Conservation (phyloP, 2,797 vertebrate species). For the Darevskia nairensis region DNA sequence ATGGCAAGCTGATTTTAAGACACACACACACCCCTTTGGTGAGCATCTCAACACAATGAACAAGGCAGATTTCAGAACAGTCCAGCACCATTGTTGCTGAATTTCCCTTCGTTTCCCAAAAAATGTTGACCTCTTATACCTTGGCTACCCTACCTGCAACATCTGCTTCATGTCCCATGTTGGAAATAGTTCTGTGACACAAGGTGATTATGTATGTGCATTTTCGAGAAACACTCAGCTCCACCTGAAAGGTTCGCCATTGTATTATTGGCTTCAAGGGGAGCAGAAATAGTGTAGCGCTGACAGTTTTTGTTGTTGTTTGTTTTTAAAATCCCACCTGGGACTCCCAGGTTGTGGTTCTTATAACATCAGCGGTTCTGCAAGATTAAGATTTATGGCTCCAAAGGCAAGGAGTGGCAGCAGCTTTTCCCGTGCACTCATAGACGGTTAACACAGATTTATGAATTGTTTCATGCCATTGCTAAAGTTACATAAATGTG, state of each 20-base stretch:
- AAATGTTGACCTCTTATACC: not conserved
- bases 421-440: not conserved
- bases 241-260: not conserved
- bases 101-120: not conserved
- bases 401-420: not conserved
- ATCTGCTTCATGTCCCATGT: not conserved
- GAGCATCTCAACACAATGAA: not conserved
- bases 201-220: not conserved
- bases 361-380: not conserved
- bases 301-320: not conserved
- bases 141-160: conserved; percentile 4
- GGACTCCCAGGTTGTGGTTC: not conserved
- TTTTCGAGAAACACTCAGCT: not conserved
- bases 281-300: not conserved
- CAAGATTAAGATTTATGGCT: conserved; percentile 49
- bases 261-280: not conserved
- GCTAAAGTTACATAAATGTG: conserved; percentile 40
- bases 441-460: not conserved
- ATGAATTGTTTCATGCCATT: conserved; percentile 6
- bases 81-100: not conserved
- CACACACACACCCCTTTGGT: not conserved
- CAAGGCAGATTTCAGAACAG: not conserved
- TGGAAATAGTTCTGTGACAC: not conserved
- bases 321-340: conserved; percentile 40
- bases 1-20: not conserved